Conservation (phyloP, 1,140 invertebrate species). For the Drosophila willistoni region DNA sequence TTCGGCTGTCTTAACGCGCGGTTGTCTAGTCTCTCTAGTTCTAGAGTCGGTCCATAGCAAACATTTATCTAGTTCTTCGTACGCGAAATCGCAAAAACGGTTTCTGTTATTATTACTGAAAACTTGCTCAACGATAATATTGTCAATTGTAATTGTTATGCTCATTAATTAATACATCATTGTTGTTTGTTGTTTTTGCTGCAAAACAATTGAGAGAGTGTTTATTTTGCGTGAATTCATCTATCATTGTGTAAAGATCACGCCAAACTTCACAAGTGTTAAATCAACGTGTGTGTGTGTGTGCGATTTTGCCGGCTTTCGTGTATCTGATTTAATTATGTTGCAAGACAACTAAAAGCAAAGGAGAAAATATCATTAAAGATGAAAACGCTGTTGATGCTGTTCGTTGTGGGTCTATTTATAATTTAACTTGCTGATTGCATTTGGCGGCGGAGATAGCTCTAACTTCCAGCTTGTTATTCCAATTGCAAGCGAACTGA, state of each 20-base stretch:
- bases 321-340: conserved; percentile 68
- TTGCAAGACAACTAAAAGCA: conserved; percentile 42
- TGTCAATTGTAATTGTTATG: conserved; percentile 23
- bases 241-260: background rate
- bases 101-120: conserved; percentile 24
- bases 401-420: conserved; percentile 50
- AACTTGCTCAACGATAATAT: conserved; percentile 42
- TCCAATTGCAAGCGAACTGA: conserved; percentile 15
- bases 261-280: background rate
- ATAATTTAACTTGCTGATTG: conserved; percentile 58
- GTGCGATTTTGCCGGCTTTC: conserved; percentile 36
- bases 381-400: conserved; percentile 49
- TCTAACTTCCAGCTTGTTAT: conserved; percentile 26
- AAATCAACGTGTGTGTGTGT: background rate
- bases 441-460: conserved; percentile 6
- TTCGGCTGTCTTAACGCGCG: conserved; percentile 48
- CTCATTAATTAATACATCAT: conserved; percentile 30
- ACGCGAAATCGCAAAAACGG: background rate
- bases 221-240: conserved; percentile 4
- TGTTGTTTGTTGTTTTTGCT: conserved; percentile 30
- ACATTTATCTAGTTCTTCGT: background rate
- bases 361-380: conserved; percentile 38
- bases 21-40: conserved; percentile 19
- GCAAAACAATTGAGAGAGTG: conserved; percentile 21
- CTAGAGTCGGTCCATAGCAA: background rate